A percentile compares a stretch with the other conserved stretches of the same genome.
Evolutionary conservation across 1,140 invertebrate genomes (phyloP).

Genomic region (Thaumetopoea pityocampa): DNA sequence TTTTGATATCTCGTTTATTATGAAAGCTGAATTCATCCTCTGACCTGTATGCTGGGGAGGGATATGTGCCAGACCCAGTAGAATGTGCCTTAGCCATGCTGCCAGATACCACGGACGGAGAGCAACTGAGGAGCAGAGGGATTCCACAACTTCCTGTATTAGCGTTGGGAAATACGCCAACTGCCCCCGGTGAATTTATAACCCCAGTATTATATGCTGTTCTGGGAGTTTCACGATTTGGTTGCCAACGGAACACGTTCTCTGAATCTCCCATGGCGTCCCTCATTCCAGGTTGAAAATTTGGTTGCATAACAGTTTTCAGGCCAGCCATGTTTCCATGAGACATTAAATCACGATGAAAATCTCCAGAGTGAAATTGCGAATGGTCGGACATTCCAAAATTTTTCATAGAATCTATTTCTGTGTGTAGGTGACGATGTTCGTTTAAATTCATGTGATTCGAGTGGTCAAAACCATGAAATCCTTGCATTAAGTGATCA

Average conservation of each 20-base stretch:
- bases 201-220: slow-evolving; percentile 18
- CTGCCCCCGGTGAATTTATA: slow-evolving; percentile 26
- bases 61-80: slow-evolving; percentile 12
- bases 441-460: neutral
- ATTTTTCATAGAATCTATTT: neutral
- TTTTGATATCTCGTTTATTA: slow-evolving; percentile 44
- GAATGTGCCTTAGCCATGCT: slow-evolving; percentile 44
- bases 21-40: slow-evolving; percentile 40
- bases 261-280: slow-evolving; percentile 25
- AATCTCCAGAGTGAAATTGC: slow-evolving; percentile 4
- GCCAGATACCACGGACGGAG: slow-evolving; percentile 53
- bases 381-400: neutral
- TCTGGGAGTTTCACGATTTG: slow-evolving; percentile 20
- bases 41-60: slow-evolving; percentile 39
- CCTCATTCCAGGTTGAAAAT: slow-evolving; percentile 28
- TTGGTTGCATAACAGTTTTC: slow-evolving; percentile 27
- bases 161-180: slow-evolving; percentile 55
- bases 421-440: slow-evolving; percentile 1
- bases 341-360: slow-evolving; percentile 1
- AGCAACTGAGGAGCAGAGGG: slow-evolving; percentile 56
- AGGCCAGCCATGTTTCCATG: slow-evolving; percentile 23
- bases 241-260: slow-evolving; percentile 19
- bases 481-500: slow-evolving; percentile 8
- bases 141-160: slow-evolving; percentile 50
- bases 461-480: slow-evolving; percentile 6